A percentile compares a stretch with the other conserved stretches of the same genome.
These are phyloP conservation scores for Cryptus armator DNA, from an alignment of 2,888 invertebrate genomes.

Conservation along the genomic window DNA sequence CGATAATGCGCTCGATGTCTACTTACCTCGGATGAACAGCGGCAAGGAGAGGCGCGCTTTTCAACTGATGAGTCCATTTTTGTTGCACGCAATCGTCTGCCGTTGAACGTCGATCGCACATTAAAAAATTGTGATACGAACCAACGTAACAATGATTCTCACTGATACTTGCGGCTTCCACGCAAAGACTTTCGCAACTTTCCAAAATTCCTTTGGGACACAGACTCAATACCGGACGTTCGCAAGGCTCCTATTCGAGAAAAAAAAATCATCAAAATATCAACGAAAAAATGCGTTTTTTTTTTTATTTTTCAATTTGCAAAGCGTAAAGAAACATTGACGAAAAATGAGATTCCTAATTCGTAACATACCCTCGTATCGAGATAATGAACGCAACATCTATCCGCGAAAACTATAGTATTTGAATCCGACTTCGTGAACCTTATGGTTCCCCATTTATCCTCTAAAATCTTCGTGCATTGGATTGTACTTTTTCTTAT, in stretches of 20 bases:
- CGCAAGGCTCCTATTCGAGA: slow-evolving; percentile 71
- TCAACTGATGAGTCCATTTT: slow-evolving; percentile 88
- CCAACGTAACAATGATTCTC: slow-evolving; percentile 79
- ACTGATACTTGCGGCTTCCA: slow-evolving; percentile 75
- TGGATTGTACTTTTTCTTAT: slow-evolving; percentile 54
- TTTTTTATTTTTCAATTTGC: slow-evolving; percentile 27
- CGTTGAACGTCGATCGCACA: slow-evolving; percentile 79
- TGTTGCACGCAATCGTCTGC: slow-evolving; percentile 81
- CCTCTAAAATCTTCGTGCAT: slow-evolving; percentile 66
- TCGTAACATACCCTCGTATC: slow-evolving; percentile 78
- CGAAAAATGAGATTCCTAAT: not conserved
- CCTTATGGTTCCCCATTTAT: slow-evolving; percentile 80
- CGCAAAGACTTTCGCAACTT: slow-evolving; percentile 79
- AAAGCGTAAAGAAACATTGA: not conserved
- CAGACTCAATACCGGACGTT: slow-evolving; percentile 75
- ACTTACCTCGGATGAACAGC: slow-evolving; percentile 84
- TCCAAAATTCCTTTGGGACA: slow-evolving; percentile 79
- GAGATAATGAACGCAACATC: slow-evolving; percentile 81
- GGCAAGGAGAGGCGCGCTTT: slow-evolving; percentile 86
- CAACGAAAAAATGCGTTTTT: not conserved
- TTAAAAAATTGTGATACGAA: slow-evolving; percentile 79
- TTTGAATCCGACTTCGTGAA: slow-evolving; percentile 76
- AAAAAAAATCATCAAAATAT: slow-evolving; percentile 5
- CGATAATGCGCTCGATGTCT: slow-evolving; percentile 74
- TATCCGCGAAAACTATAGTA: slow-evolving; percentile 77